Percentiles rank a stretch among this genome's conserved stretches.
Evolutionary conservation across 2,888 invertebrate genomes (phyloP).

Genomic region (Hirtodrosophila histrioides): DNA sequence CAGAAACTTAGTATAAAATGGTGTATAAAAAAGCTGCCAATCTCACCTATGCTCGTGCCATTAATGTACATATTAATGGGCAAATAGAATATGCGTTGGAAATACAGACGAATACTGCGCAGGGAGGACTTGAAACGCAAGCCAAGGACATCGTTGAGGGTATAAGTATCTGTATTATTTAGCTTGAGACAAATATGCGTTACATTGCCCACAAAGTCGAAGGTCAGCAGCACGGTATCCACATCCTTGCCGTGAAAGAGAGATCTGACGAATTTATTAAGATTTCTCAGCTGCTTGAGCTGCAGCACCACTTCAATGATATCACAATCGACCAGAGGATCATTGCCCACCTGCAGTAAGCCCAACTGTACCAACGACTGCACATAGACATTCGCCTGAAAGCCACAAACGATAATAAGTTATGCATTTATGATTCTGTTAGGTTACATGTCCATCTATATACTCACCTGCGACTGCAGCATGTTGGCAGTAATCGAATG

Average conservation of each 20-base stretch:
- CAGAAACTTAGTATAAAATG: too few relatives aligned
- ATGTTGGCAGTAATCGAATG: conserved; percentile 76
- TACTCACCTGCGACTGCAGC: conserved; percentile 74
- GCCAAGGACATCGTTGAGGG: conserved; percentile 84
- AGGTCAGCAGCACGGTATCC: conserved; percentile 53
- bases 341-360: conserved; percentile 82
- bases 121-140: conserved; percentile 85
- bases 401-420: background rate
- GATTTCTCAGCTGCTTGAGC: conserved; percentile 72
- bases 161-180: conserved; percentile 78
- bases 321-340: conserved; percentile 78
- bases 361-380: conserved; percentile 81
- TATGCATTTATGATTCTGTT: background rate
- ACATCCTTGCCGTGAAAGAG: conserved; percentile 34
- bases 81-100: conserved; percentile 84
- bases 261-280: conserved; percentile 67
- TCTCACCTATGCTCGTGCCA: conserved; percentile 81
- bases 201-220: conserved; percentile 81
- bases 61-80: conserved; percentile 84
- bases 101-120: conserved; percentile 83
- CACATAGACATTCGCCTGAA: conserved; percentile 80
- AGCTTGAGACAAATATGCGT: conserved; percentile 72
- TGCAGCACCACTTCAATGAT: conserved; percentile 80
- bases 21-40: too few relatives aligned
- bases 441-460: too few relatives aligned